Base-by-base conservation (phyloP, 2,888 invertebrate species). In the Incurvaria masculella region DNA sequence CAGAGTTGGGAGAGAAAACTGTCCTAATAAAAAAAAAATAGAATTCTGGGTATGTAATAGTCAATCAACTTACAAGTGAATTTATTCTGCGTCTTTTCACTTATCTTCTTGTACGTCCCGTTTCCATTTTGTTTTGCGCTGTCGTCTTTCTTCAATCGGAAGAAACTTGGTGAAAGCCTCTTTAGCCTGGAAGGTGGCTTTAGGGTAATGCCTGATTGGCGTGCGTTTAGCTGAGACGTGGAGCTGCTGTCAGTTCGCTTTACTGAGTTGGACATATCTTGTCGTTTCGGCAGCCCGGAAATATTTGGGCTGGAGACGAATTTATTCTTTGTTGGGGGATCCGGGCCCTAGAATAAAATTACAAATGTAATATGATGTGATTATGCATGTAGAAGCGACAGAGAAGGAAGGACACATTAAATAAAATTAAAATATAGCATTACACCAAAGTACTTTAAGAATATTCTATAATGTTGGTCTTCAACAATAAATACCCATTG, bases 301-400 rank as follows among this genome's bases (percentile, higher is more conserved):
- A 78, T 57, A 48, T 76, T 76, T 1, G 76, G 76, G 46, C 72
- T 75, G 0, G 76, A 78, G 2, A 69, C 66, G 47, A 70, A 76
- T 55, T 76, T 74, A 4, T 61, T 50, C 58, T 67, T 75, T 1
- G 65, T 55, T 17, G 3, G 3, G 11, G 58, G 51, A 51, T 75
- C 75, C 27, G 61, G 40, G 8, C 59, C 65, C 76, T 76, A 58
- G 21, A 66, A 64, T 11, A 42, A 51, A 38, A 33, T 16, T 2
- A n/a, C 4, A 42, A n/a, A 2, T 10, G 4, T 17, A 43, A 8
- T 27, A 27, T 21, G 3, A 23, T 43, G n/a, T 2, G 18, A 19
- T 10, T 18, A 10, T n/a, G n/a, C 39, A n/a, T 26, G 21, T n/a
- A 38, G 26, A 16, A 26, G 21, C 14, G 27, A 10, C 27, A 8